Base-by-base conservation (phyloP, 2,888 invertebrate genomes). In the Epinotia demarniana region DNA sequence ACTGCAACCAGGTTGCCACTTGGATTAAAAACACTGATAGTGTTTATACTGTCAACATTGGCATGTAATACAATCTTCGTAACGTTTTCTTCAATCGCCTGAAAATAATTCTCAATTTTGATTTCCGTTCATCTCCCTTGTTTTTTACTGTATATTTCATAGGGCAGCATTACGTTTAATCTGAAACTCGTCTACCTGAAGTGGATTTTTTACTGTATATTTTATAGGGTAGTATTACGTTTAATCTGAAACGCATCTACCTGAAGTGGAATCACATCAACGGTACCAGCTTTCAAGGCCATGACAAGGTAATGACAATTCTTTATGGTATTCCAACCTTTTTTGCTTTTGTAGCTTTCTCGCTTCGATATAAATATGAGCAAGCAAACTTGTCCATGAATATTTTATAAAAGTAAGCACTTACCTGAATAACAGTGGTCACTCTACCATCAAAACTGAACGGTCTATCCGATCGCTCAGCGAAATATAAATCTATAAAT, bases 21-120 rank as follows among this genome's bases (percentile, higher is more conserved):
- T 1, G 79, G 75, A 11, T 81, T 75, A 0, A 80, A 63, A 16
- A 92, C 72, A 62, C 78, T 82, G 1, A 91, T 60, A 27, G 67
- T 72, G 13, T 84, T 85, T 39, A 94, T 82, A n/a, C 79, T 75
- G 80, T 92, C 86, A 0, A 94, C 90, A 72, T 95, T 95, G 0
- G 94, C 86, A 76, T 95, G 95, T 1, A 95, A 82, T 0, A 92
- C 88, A 5, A 95, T 88, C 79, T 88, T 81, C 0, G 75, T 85
- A 0, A 95, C 92, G 58, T 86, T 83, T n/a, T 80, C 79, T 80
- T 87, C 86, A 0, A 71, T 81, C 0, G 94, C 89, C 84, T 89
- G 78, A 23, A 94, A 84, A 53, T n/a, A 72, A n/a, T 12, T 53
- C 53, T 53, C 8, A 49, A 16, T 53, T n/a, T n/a, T 53, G 0